Evolutionary conservation across 2,888 invertebrate genomes (phyloP).

Genomic region (Hypomecis atomaria): DNA sequence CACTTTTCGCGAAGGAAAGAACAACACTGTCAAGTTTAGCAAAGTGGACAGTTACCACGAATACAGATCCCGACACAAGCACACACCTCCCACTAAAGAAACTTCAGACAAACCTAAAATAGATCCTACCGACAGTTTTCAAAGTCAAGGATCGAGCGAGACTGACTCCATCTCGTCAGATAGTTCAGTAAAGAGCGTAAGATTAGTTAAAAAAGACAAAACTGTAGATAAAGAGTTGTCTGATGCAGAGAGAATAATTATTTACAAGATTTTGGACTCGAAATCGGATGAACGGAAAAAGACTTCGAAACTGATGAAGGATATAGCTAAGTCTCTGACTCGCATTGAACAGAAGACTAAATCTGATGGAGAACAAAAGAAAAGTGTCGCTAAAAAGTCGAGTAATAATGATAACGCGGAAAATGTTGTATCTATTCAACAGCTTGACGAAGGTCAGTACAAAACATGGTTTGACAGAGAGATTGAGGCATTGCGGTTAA

Average conservation of each 20-base stretch:
- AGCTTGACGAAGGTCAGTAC: conserved; percentile 61
- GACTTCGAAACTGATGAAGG: conserved; percentile 52
- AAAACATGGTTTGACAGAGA: not conserved
- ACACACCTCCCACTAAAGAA: conserved; percentile 79
- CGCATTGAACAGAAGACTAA: conserved; percentile 42
- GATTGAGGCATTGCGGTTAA: too few relatives aligned
- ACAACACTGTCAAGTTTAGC: conserved; percentile 72
- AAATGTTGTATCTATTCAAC: conserved; percentile 53
- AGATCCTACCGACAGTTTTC: conserved; percentile 50
- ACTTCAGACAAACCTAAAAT: conserved; percentile 47
- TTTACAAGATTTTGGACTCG: conserved; percentile 73
- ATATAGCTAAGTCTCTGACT: conserved; percentile 57
- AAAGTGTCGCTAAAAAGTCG: conserved; percentile 24
- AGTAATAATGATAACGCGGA: conserved; percentile 39
- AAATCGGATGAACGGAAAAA: conserved; percentile 56
- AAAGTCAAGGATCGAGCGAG: conserved; percentile 53
- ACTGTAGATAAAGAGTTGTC: conserved; percentile 49
- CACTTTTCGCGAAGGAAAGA: conserved; percentile 56
- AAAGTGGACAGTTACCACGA: conserved; percentile 76
- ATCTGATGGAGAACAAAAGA: conserved; percentile 32
- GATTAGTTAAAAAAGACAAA: conserved; percentile 38
- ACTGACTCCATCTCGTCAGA: conserved; percentile 58
- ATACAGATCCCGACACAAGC: conserved; percentile 75
- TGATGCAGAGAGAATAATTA: conserved; percentile 73
- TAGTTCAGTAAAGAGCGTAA: conserved; percentile 61